These are phyloP conservation scores for Ivindomyrus marchei DNA, from an alignment of 2,113 vertebrate genomes.

Conservation along the genomic window DNA sequence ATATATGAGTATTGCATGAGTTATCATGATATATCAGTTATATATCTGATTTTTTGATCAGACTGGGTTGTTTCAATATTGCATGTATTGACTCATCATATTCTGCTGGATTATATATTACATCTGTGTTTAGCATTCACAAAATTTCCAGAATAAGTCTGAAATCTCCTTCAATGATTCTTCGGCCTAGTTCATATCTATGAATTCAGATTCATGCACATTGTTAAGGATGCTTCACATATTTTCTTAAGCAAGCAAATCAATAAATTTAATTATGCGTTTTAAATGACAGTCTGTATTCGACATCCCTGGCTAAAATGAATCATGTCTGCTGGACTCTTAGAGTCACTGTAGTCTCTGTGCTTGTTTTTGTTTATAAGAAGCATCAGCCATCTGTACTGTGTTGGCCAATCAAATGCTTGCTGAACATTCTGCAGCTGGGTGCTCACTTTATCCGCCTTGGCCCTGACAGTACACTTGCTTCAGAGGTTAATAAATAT, in stretches of 20 bases:
- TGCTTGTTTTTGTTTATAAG: constrained; percentile 30
- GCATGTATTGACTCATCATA: neutral
- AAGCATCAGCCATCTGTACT: constrained; percentile 28
- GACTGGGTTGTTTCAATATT: neutral
- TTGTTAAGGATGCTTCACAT: neutral
- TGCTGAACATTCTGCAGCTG: neutral
- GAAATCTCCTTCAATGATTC: neutral
- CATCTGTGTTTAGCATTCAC: neutral
- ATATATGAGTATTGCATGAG: neutral
- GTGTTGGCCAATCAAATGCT: constrained; percentile 16
- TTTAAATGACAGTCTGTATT: neutral
- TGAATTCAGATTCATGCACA: neutral
- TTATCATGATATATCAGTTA: neutral
- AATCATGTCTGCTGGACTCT: neutral
- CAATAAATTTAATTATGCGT: neutral
- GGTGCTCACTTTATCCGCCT: neutral
- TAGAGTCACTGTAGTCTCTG: neutral
- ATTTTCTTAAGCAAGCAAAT: neutral
- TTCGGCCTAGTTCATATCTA: neutral
- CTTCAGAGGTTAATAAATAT: constrained; percentile 2
- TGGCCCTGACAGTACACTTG: neutral
- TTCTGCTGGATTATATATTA: neutral
- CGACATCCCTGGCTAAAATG: neutral
- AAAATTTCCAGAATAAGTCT: neutral
- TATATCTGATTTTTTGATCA: neutral